Base-by-base conservation (phyloP, 1,140 invertebrate genomes). In the Episyrphus balteatus region DNA sequence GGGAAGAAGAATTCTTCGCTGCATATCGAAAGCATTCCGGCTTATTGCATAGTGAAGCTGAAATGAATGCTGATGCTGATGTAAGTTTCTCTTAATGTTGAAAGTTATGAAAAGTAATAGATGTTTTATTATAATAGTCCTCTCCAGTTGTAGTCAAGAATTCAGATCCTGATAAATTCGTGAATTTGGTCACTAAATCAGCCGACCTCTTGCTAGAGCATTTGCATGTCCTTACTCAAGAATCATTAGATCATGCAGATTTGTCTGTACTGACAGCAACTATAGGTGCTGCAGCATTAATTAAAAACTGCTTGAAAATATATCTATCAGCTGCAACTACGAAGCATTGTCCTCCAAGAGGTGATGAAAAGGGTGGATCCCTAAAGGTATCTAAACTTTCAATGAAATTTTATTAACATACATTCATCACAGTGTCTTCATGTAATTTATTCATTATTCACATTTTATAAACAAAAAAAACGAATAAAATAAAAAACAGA, bases 241-340 rank as follows among this genome's bases (percentile, higher is more conserved):
- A 87, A 62, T 85, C 84, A 0, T 61, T 88, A 18, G 84, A 88
- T 70, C 83, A 86, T 54, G 85, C 84, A 0, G 84, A 88, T 63
- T 69, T 88, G 13, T 79, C 83, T 0, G 83, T 86, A 13, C 61
- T 88, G 10, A 86, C 83, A 2, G 82, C 81, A 0, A 84, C 84
- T 1, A 76, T 88, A 15, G 84, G 84, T 10, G 84, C 85, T 1
- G 80, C 85, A 1, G 81, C 84, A 0, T 66, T 89, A 19, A 71
- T 88, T 14, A 81, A 83, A 58, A 88, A 87, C 56, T 81, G 78
- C 32, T 58, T 88, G 3, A 83, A 79, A 73, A 81, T 82, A 55
- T 89, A 86, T 50, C 52, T 63, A 54, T 52, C 66, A 60, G 51
- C 55, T 47, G 51, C 58, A 50, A 58, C 69, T 51, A 62, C 59